Evolutionary conservation across 1,140 invertebrate species (phyloP).

Genomic region (Pseudomyrmex sp.): DNA sequence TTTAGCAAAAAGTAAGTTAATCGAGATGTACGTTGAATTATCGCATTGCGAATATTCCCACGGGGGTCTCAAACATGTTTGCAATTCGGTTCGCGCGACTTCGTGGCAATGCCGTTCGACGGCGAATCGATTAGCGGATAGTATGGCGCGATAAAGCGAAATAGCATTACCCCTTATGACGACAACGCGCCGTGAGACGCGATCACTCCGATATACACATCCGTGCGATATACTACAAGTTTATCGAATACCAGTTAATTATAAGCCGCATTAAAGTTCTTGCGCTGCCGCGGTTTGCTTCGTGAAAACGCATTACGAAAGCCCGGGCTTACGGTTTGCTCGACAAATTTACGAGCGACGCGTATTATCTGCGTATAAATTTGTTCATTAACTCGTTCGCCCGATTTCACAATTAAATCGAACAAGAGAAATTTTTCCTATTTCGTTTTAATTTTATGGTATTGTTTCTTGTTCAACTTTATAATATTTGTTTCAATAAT

Average conservation of each 20-base stretch:
- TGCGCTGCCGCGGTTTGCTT: background rate
- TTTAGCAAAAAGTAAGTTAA: background rate
- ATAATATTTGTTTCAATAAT: no score
- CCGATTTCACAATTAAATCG: background rate
- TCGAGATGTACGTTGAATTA: slow-evolving; percentile 21
- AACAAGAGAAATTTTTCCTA: background rate
- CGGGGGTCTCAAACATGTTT: slow-evolving; percentile 15
- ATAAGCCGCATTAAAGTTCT: slow-evolving; percentile 48
- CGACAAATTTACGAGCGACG: background rate
- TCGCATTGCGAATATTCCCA: background rate
- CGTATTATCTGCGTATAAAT: background rate
- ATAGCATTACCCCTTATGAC: slow-evolving; percentile 19
- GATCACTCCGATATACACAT: slow-evolving; percentile 1
- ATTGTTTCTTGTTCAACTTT: no score
- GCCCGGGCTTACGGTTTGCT: background rate
- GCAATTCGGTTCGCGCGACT: slow-evolving; percentile 37
- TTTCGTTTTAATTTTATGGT: no score
- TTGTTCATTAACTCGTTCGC: background rate
- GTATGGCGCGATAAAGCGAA: slow-evolving; percentile 25
- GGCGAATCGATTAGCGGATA: slow-evolving; percentile 30
- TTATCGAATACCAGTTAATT: slow-evolving; percentile 50
- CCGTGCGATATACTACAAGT: slow-evolving; percentile 19
- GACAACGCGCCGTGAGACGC: slow-evolving; percentile 1
- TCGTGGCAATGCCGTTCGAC: slow-evolving; percentile 23
- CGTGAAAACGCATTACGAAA: background rate